Percentiles rank a stretch among this genome's conserved stretches.
phyloP scores from a whole-genome alignment of 1,140 invertebrate species.

The Pogonognathellus flavescens region DNA sequence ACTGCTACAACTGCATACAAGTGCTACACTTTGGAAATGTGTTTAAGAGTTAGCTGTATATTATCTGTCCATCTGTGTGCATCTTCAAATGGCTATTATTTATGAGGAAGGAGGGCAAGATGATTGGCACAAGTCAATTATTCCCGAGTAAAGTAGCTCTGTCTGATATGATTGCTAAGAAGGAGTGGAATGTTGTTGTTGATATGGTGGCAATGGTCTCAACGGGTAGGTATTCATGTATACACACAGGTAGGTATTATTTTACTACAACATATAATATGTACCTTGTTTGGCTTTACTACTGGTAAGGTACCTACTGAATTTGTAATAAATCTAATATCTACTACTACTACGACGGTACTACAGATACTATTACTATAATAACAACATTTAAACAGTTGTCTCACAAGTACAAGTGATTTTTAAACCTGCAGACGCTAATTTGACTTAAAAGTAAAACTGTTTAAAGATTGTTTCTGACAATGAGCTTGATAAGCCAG shows the following conservation, averaged over 20 bases:
- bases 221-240: background rate
- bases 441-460: constrained; percentile 36
- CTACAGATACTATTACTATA: background rate
- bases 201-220: constrained; percentile 10
- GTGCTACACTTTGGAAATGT: no score
- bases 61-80: constrained; percentile 47
- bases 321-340: background rate
- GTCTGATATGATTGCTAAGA: constrained; percentile 30
- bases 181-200: constrained; percentile 42
- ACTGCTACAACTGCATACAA: no score
- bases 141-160: constrained; percentile 17
- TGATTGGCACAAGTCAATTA: constrained; percentile 65
- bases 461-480: constrained; percentile 14
- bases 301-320: background rate
- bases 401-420: no score
- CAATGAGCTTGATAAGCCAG: constrained; percentile 30
- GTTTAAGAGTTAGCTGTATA: background rate
- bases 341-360: no score
- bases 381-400: no score
- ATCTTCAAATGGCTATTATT: constrained; percentile 50
- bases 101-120: constrained; percentile 59
- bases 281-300: background rate
- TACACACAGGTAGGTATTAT: background rate
- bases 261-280: no score
- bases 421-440: constrained; percentile 1